Percentiles rank a stretch among this genome's conserved stretches.
Conservation (phyloP, 2,888 invertebrate genomes). For the Cheiracanthium punctorium region DNA sequence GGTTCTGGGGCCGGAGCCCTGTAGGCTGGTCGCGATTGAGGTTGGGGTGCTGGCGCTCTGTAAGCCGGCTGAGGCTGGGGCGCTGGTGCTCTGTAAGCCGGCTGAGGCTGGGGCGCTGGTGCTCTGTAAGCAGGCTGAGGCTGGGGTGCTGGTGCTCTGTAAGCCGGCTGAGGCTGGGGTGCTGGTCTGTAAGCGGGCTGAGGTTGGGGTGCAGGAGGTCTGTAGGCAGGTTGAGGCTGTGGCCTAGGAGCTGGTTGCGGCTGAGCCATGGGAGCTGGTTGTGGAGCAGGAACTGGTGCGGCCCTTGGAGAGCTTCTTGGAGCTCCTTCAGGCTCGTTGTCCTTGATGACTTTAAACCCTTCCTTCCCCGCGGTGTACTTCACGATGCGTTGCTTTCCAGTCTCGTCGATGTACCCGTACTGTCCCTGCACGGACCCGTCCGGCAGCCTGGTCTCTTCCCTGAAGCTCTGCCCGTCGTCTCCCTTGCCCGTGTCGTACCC, state of each 20-base stretch:
- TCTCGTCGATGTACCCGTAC: slow-evolving; percentile 70
- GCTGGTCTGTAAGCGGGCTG: slow-evolving; percentile 1
- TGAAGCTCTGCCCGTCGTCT: slow-evolving; percentile 64
- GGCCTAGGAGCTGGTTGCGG: not conserved
- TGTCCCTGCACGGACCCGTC: slow-evolving; percentile 70
- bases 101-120: slow-evolving; percentile 28
- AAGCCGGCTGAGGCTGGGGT: not conserved
- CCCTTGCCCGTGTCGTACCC: slow-evolving; percentile 71
- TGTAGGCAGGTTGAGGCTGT: not conserved
- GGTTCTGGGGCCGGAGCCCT: slow-evolving; percentile 21
- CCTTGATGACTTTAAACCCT: slow-evolving; percentile 69
- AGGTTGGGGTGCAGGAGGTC: slow-evolving; percentile 23
- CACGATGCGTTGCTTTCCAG: slow-evolving; percentile 66
- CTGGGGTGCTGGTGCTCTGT: not conserved
- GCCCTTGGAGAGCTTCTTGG: not conserved
- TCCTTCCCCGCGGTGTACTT: slow-evolving; percentile 72
- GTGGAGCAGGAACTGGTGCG: not conserved
- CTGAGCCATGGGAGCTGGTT: not conserved
- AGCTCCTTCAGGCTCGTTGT: not conserved
- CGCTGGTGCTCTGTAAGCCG: slow-evolving; percentile 3
- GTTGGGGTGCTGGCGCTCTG: slow-evolving; percentile 33
- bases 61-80: not conserved
- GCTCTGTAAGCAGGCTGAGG: slow-evolving; percentile 27
- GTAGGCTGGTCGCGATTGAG: not conserved
- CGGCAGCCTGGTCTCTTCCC: slow-evolving; percentile 70